A percentile compares a stretch with the other conserved stretches of the same genome.
Conservation (phyloP, 2,888 invertebrate species). For the Caenorhabditis drosophilae region DNA sequence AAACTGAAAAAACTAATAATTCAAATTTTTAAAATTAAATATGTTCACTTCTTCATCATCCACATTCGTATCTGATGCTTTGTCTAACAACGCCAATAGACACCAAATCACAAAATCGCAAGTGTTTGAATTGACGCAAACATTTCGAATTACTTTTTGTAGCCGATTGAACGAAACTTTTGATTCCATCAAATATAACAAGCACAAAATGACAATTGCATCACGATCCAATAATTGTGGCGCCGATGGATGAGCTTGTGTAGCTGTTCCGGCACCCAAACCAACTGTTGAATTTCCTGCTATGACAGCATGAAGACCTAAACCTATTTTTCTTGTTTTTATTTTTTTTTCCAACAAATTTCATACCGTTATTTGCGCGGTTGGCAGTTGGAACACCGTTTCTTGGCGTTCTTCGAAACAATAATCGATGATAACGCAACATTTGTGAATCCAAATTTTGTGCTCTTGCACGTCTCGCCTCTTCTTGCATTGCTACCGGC, state of each 20-base stretch:
- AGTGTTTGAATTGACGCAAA: conserved; percentile 83
- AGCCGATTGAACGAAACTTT: conserved; percentile 79
- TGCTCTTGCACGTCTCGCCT: conserved; percentile 36
- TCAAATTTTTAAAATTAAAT: no score
- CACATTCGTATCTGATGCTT: conserved; percentile 33
- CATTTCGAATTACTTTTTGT: conserved; percentile 73
- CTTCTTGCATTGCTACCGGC: conserved; percentile 47
- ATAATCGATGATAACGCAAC: conserved; percentile 28
- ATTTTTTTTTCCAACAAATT: background rate
- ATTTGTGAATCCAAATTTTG: conserved; percentile 21
- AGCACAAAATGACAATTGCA: conserved; percentile 80
- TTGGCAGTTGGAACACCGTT: background rate
- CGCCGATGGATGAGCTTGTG: conserved; percentile 34
- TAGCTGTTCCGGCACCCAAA: conserved; percentile 35
- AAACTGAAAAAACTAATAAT: no score
- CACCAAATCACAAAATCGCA: conserved; percentile 81
- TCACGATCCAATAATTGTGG: conserved; percentile 79
- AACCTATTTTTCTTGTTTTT: no score
- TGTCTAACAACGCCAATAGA: conserved; percentile 65
- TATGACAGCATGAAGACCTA: no score
- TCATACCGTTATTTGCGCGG: background rate
- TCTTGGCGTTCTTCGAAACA: conserved; percentile 17
- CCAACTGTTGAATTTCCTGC: conserved; percentile 19
- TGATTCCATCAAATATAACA: conserved; percentile 81
- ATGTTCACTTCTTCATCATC: conserved; percentile 55